Conservation (phyloP, 2,888 invertebrate species). For the Drosophila kanekoi region DNA sequence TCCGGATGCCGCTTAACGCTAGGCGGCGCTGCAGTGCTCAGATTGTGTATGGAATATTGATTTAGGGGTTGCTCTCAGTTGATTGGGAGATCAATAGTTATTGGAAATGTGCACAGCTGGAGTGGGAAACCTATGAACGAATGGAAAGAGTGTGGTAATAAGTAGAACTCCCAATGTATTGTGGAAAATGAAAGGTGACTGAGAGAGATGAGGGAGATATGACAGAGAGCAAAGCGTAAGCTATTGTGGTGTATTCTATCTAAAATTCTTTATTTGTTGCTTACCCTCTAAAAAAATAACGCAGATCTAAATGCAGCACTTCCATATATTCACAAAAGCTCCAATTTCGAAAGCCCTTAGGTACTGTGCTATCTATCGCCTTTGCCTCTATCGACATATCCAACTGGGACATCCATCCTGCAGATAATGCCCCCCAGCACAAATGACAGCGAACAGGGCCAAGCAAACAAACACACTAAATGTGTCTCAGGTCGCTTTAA, state of each 20-base stretch:
- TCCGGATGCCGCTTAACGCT: slow-evolving; percentile 32
- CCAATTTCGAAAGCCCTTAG: slow-evolving; percentile 40
- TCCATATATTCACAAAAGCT: background rate
- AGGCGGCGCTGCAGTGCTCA: slow-evolving; percentile 58
- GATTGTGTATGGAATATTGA: slow-evolving; percentile 43
- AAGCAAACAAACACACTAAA: slow-evolving; percentile 68
- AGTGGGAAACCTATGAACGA: slow-evolving; percentile 16
- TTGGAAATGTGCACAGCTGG: slow-evolving; percentile 36
- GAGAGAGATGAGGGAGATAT: too few relatives aligned
- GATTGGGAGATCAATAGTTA: slow-evolving; percentile 74
- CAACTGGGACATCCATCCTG: slow-evolving; percentile 1
- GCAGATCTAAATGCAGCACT: background rate
- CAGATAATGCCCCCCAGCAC: slow-evolving; percentile 23
- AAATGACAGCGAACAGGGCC: slow-evolving; percentile 32
- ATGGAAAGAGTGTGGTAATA: slow-evolving; percentile 10
- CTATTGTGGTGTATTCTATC: too few relatives aligned
- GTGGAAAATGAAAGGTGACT: background rate
- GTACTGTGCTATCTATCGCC: background rate
- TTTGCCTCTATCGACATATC: background rate
- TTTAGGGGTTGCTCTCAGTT: slow-evolving; percentile 71
- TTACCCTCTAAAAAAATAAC: too few relatives aligned
- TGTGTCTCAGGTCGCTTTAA: slow-evolving; percentile 39
- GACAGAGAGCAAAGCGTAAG: too few relatives aligned
- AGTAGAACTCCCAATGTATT: background rate
- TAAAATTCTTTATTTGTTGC: too few relatives aligned